Evolutionary conservation across 2,888 invertebrate genomes (phyloP).

Genomic region (Ernsta delagoae): DNA sequence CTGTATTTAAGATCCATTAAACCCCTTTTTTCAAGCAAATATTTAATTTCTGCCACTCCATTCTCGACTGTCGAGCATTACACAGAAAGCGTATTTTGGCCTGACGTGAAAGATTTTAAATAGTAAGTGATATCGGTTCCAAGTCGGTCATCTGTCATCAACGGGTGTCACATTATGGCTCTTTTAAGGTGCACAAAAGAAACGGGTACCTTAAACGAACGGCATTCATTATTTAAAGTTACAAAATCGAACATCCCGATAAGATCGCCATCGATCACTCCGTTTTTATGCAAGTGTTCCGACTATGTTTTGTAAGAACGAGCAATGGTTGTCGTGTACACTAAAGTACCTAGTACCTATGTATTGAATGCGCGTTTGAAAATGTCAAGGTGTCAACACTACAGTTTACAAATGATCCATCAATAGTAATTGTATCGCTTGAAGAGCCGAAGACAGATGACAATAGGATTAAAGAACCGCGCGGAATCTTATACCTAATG

Average conservation of each 20-base stretch:
- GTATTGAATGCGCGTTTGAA: background rate
- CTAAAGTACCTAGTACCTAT: too few species aligned
- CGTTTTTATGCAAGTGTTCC: slow-evolving; percentile 5
- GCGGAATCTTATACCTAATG: background rate
- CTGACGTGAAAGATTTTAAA: background rate
- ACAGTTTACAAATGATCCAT: slow-evolving; percentile 30
- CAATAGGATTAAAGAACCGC: slow-evolving; percentile 2
- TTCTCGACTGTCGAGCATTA: background rate
- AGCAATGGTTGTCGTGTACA: too few species aligned
- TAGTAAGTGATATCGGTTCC: slow-evolving; percentile 31
- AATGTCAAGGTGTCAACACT: slow-evolving; percentile 26
- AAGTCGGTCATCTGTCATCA: slow-evolving; percentile 71
- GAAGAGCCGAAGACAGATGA: background rate
- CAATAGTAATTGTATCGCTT: slow-evolving; percentile 29
- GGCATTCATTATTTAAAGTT: slow-evolving; percentile 20
- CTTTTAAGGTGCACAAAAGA: slow-evolving; percentile 57
- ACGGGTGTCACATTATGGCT: slow-evolving; percentile 73
- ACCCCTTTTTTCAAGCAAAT: slow-evolving; percentile 55
- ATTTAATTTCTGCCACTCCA: slow-evolving; percentile 17
- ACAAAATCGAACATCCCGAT: slow-evolving; percentile 1
- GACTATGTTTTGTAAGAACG: background rate
- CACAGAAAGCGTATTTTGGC: slow-evolving; percentile 11
- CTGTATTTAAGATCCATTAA: slow-evolving; percentile 62
- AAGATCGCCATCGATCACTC: slow-evolving; percentile 6
- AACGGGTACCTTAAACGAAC: slow-evolving; percentile 47